phyloP scores from a whole-genome alignment of 2,888 invertebrate species.

The Dicyrtomina minuta region DNA sequence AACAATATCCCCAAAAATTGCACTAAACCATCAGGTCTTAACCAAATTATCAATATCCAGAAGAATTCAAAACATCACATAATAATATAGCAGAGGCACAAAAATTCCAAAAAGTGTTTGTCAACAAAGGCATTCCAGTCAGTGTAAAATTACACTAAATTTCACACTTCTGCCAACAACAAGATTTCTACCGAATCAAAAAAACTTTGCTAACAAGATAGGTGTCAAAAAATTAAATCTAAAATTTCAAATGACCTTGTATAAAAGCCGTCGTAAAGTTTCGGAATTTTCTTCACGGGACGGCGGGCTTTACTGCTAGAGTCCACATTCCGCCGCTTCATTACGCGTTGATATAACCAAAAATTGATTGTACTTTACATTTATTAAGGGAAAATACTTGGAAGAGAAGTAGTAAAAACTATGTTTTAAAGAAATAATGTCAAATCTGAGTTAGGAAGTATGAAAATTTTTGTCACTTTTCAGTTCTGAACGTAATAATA shows the following conservation, averaged over 20 bases:
- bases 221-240: too few relatives aligned
- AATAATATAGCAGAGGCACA: too few relatives aligned
- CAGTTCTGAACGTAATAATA: too few relatives aligned
- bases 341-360: slow-evolving; percentile 37
- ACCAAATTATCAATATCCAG: too few relatives aligned
- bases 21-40: too few relatives aligned
- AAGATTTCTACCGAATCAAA: neutral
- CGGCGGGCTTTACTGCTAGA: slow-evolving; percentile 51
- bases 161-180: neutral
- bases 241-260: slow-evolving; percentile 43
- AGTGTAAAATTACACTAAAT: too few relatives aligned
- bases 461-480: too few relatives aligned
- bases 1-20: too few relatives aligned
- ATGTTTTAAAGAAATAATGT: neutral
- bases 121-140: too few relatives aligned
- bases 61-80: too few relatives aligned
- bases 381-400: slow-evolving; percentile 24
- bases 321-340: slow-evolving; percentile 54
- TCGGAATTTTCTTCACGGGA: slow-evolving; percentile 53
- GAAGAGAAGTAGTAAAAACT: slow-evolving; percentile 11
- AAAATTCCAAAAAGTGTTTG: too few relatives aligned
- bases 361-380: slow-evolving; percentile 31
- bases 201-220: too few relatives aligned
- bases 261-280: slow-evolving; percentile 53
- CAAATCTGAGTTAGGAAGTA: slow-evolving; percentile 9